Evolutionary conservation across 35 echinoderm and acorn worm genomes (phyloP), one percentile per base, ranked within the genome.

Genomic region (Patiria miniata): DNA sequence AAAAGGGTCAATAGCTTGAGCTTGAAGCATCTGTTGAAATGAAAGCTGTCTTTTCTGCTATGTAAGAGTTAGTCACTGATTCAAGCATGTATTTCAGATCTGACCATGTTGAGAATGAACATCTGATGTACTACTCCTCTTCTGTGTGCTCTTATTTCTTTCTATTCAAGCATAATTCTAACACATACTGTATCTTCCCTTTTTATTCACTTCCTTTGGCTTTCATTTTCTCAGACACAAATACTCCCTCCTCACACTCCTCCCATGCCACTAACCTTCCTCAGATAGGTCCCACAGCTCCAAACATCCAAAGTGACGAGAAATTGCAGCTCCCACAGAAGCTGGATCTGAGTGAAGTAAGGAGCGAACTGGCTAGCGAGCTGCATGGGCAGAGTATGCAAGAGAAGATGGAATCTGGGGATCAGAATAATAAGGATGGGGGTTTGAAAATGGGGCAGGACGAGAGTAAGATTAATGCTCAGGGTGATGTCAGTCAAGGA

Each of bases 181-280:
- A 47, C 42, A 6, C 4, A 17, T 4, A 6, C 17, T 29, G 61
- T 29, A 6, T 17, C 17, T 36, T 29, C n/a, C n/a, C 8, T 26
- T 69, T 26, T 36, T 8, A 69, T 73, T 73, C 34, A 23, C 65
- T 73, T 73, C 30, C 14, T 23, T 9, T 80, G 21, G 17, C 38
- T 22, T 40, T 78, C 32, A n/a, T 37, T 19, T 34, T 17, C 37
- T 52, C 78, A 80, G 78, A 52, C 38, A 44, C 18, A 17, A 40
- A 80, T 80, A 44, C 78, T 44, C 38, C 38, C 78, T 39, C 78
- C 7, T 21, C 38, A 29, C 44, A 80, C 78, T 32, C 38, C 22
- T 40, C 19, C 44, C 61, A 26, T 61, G 36, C 39, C 83, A 86
- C 32, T 86, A 68, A 69, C 58, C 19, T 1, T 34, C 58, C 58